phyloP scores from a whole-genome alignment of 2,113 vertebrate species.

The Ornithorhynchus anatinus region DNA sequence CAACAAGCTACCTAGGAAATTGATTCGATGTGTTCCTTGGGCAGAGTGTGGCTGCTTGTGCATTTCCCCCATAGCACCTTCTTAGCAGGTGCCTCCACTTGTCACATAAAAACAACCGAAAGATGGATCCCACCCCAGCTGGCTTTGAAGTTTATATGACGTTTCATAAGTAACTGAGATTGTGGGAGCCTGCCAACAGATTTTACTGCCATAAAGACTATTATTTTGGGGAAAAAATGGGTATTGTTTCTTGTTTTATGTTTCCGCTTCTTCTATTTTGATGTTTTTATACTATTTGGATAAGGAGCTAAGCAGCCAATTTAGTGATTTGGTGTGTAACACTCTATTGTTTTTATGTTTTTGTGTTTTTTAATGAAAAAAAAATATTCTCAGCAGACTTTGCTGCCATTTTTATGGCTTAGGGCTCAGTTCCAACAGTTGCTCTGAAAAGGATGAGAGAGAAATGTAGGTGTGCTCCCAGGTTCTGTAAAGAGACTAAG shows the following conservation, averaged over 20 bases:
- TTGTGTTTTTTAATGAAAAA: neutral
- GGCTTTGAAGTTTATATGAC: neutral
- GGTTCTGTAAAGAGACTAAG: too few species aligned
- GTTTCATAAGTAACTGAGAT: neutral
- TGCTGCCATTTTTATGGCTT: neutral
- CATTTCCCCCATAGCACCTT: neutral
- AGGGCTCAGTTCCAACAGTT: neutral
- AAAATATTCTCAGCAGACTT: neutral
- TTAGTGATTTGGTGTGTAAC: neutral
- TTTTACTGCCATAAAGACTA: neutral
- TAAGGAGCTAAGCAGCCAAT: neutral
- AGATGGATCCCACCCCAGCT: neutral
- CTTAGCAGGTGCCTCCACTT: neutral
- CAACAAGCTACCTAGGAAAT: too few species aligned
- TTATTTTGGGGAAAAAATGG: neutral
- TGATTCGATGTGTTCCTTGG: too few species aligned
- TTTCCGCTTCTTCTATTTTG: neutral
- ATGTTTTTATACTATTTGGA: neutral
- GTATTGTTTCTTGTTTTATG: neutral
- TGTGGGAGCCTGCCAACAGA: neutral
- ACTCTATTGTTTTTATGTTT: neutral
- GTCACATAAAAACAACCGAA: neutral
- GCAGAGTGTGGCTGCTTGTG: too few species aligned
- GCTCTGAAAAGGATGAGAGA: neutral
- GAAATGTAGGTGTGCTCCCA: neutral